Conservation (phyloP, 2,888 invertebrate genomes). For the Neoaliturus tenellus region DNA sequence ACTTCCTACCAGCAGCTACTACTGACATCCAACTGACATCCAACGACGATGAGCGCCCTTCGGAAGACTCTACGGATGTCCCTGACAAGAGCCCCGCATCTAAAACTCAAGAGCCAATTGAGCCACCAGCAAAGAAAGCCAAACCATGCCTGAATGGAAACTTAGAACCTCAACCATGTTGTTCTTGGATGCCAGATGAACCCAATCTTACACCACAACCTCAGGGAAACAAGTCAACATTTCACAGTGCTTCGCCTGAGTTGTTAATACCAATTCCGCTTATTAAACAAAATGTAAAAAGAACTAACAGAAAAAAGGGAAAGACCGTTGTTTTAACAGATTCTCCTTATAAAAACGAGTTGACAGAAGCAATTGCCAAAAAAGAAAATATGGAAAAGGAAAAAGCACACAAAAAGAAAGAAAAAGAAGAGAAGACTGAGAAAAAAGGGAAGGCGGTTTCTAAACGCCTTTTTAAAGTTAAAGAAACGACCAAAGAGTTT, state of each 20-base stretch:
- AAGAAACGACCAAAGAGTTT: not conserved
- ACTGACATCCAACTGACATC: slow-evolving; percentile 46
- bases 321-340: slow-evolving; percentile 15
- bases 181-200: not conserved
- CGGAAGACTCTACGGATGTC: not conserved
- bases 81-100: not conserved
- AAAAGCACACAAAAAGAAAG: not conserved
- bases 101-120: not conserved
- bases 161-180: not conserved
- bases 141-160: not conserved
- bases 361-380: not conserved
- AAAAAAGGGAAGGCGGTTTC: too few relatives aligned
- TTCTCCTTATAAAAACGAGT: slow-evolving; percentile 22
- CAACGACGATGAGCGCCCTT: not conserved
- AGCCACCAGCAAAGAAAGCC: not conserved
- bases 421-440: not conserved
- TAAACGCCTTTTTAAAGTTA: too few relatives aligned
- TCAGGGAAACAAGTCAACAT: not conserved
- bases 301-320: not conserved
- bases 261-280: not conserved
- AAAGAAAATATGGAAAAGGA: not conserved
- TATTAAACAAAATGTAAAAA: not conserved
- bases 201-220: not conserved
- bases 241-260: slow-evolving; percentile 4
- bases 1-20: slow-evolving; percentile 65